Base-by-base conservation (phyloP, 2,888 invertebrate genomes). In the Tetranychus truncatus region DNA sequence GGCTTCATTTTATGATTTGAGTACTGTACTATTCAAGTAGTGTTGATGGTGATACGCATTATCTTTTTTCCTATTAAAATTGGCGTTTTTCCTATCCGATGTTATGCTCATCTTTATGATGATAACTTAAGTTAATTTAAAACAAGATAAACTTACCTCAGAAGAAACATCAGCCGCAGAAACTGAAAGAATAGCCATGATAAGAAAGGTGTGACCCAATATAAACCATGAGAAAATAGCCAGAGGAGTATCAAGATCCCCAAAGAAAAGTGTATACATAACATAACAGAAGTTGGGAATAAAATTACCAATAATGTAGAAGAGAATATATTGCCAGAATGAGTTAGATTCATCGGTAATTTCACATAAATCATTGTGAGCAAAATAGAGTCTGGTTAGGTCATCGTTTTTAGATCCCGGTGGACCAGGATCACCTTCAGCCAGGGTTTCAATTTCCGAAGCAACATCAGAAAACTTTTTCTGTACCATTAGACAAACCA, bases 351-450 rank as follows among this genome's bases (percentile, higher is more conserved):
- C 77, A 67, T 77, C 77, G 18, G 77, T 74, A 45, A 77, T 45
- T 74, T 77, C 77, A 55, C 77, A 77, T 9, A 76, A 71, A 69
- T 77, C 77, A 55, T 77, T 77, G 72, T 77, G 77, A 45, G 77
- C 77, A 18, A 74, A 77, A 45, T 77, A 77, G 20, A 77, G 55
- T 8, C 74, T 72, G 6, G 75, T 77, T 1, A 77, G 46, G 5
- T 73, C 74, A 55, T 74, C 74, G 20, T 76, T 76, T 71, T 77
- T 76, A 46, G 66, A 66, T 66, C 76, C 76, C 6, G 75, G 21
- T 46, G 76, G 75, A 66, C 76, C 76, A 11, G 77, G 75, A 21
- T 77, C 76, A n/a, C 75, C 75, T 67, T 77, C 77, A 45, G 77
- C 77, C 72, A 77, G 45, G 6, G 71, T 75, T 66, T 77, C 77